Evolutionary conservation across 2,113 vertebrate species (phyloP).

Genomic region (Ptyas mucosa): DNA sequence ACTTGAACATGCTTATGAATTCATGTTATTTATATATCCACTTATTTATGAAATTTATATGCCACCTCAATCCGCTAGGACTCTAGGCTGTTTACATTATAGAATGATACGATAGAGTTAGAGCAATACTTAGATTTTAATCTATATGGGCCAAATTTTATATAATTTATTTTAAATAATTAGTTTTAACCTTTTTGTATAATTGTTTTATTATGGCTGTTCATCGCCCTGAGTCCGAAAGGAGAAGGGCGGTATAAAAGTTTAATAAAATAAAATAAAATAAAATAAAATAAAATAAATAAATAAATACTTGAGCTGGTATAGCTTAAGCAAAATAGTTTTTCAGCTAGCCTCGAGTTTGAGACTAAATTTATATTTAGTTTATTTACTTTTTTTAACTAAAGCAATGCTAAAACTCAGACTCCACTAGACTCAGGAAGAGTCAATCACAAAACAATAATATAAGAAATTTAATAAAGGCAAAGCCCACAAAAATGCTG

Average conservation of each 20-base stretch:
- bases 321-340: background rate
- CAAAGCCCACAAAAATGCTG: background rate
- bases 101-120: background rate
- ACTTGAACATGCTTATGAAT: background rate
- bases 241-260: too few species aligned
- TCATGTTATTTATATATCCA: background rate
- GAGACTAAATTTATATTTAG: background rate
- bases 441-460: background rate
- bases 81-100: background rate
- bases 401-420: background rate
- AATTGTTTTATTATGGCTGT: too few species aligned
- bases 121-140: background rate
- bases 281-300: too few species aligned
- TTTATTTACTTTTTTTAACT: background rate
- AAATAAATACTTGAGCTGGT: background rate
- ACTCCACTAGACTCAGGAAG: background rate
- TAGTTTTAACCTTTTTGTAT: too few species aligned
- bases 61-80: background rate
- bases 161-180: too few species aligned
- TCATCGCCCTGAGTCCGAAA: too few species aligned
- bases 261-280: too few species aligned
- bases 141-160: too few species aligned
- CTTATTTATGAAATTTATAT: background rate
- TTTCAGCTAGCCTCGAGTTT: background rate
- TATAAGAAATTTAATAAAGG: background rate